phyloP scores from a whole-genome alignment of 1,140 invertebrate genomes.

The Diploscapter pachys region DNA sequence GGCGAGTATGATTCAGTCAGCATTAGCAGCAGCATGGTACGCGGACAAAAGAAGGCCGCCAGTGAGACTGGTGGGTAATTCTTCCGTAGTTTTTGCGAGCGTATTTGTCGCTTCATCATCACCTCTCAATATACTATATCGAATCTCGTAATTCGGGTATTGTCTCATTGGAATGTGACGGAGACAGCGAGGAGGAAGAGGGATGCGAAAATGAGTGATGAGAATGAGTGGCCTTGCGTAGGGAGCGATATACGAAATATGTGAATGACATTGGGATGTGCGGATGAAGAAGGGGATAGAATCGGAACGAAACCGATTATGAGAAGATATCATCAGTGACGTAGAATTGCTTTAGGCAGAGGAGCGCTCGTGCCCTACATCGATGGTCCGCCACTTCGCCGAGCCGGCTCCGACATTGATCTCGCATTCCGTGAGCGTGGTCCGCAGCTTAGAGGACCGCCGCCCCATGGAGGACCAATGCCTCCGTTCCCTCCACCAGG shows the following conservation, averaged over 20 bases:
- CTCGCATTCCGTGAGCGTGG: slow-evolving; percentile 22
- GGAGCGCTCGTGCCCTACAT: slow-evolving; percentile 34
- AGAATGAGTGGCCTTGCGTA: too few relatives aligned
- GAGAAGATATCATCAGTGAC: neutral
- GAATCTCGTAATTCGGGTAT: too few relatives aligned
- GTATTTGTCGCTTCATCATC: too few relatives aligned
- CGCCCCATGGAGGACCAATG: slow-evolving; percentile 9
- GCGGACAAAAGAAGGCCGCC: slow-evolving; percentile 30
- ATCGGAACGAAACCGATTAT: neutral
- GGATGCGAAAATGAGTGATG: too few relatives aligned
- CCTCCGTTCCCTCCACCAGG: slow-evolving; percentile 31
- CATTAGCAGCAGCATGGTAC: slow-evolving; percentile 38
- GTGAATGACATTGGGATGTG: neutral
- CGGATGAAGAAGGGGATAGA: neutral
- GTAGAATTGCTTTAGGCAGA: neutral
- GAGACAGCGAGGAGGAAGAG: too few relatives aligned
- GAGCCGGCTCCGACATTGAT: slow-evolving; percentile 23
- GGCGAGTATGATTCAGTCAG: slow-evolving; percentile 53
- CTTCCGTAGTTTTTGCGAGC: too few relatives aligned
- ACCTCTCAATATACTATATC: too few relatives aligned
- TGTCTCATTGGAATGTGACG: too few relatives aligned
- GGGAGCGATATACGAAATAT: too few relatives aligned
- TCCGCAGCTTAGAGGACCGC: slow-evolving; percentile 21
- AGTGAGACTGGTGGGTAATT: slow-evolving; percentile 26
- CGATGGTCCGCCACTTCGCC: slow-evolving; percentile 9